These are phyloP conservation scores for Sternotherus odoratus DNA, from an alignment of 2,797 vertebrate genomes.

Conservation along the genomic window DNA sequence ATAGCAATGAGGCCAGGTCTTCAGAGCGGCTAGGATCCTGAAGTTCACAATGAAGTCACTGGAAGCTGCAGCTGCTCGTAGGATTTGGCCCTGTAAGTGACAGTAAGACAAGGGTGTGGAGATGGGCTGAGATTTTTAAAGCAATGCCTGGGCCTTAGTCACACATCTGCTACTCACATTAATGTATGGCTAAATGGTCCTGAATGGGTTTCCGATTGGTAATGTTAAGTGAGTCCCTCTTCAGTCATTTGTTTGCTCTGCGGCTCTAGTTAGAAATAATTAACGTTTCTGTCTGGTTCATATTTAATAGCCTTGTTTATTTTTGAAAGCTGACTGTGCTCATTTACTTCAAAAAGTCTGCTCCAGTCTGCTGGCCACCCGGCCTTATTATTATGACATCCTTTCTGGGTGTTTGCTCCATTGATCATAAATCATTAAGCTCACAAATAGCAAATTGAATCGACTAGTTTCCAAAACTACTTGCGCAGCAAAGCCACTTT, in stretches of 20 bases:
- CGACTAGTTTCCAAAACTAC: slow-evolving; percentile 62
- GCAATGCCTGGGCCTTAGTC: slow-evolving; percentile 17
- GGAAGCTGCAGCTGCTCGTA: not conserved
- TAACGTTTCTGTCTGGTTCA: slow-evolving; percentile 36
- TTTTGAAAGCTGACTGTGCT: not conserved
- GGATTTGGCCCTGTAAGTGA: not conserved
- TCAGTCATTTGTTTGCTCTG: slow-evolving; percentile 32
- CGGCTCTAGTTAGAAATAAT: slow-evolving; percentile 59
- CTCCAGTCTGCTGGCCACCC: not conserved
- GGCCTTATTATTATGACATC: not conserved
- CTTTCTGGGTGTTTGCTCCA: slow-evolving; percentile 43
- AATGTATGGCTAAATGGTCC: slow-evolving; percentile 8
- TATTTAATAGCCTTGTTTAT: slow-evolving; percentile 34
- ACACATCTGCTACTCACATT: slow-evolving; percentile 15
- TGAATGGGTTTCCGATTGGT: slow-evolving; percentile 12
- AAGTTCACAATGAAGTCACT: not conserved
- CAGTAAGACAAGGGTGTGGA: not conserved
- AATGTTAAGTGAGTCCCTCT: slow-evolving; percentile 21
- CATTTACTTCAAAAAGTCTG: slow-evolving; percentile 33
- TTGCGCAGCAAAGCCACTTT: slow-evolving; percentile 29
- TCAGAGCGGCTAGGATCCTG: not conserved
- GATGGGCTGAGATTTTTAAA: not conserved
- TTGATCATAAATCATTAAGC: slow-evolving; percentile 42
- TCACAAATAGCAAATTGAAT: slow-evolving; percentile 59
- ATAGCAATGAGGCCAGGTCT: not conserved